Base-by-base conservation (phyloP, 2,113 vertebrate genomes). In the Brachyhypopomus occidentalis region DNA sequence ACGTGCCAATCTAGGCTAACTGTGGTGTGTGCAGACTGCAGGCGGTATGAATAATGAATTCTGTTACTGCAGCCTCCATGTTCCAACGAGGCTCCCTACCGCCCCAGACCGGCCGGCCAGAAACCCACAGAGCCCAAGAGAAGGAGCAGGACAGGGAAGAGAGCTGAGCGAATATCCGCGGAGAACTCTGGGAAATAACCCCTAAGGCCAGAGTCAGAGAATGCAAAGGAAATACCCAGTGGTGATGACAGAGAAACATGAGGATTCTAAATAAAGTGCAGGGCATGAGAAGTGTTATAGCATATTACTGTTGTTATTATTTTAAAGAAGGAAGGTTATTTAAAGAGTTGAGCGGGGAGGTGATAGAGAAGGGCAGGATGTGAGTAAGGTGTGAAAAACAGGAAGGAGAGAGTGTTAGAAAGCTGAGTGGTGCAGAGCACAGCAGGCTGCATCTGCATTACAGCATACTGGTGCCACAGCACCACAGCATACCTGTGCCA, bases 11-110 rank as follows among this genome's bases (percentile, higher is more conserved):
- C 74, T 63, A 30, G 83, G 82, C 89, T 84, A 88, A 89, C 89
- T 81, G 80, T 81, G 87, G 89, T 88, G 81, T 80, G 17, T 30
- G 85, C 84, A 85, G 83, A 91, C 89, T 90, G 91, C 90, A 88
- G 89, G 87, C 75, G 75, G 81, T 86, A 92, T 94, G 90, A 93
- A 94, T 93, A 92, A 94, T 93, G 85, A 87, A 94, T 89, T 76
- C 55, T 19, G 86, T 92, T 92, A 89, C 91, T 90, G 90, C 91
- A 92, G 92, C 89, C 85, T 89, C 88, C 85, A 79, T 74, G 60
- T 59, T 83, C 81, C 86, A 88, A 81, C 80, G 72, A 87, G 72
- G 81, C 85, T 90, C 84, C 87, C 84, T 14, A 81, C 84, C 82
- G 77, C 85, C 85, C 85, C 78, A 85, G 86, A 86, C 76, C 89